Conservation (phyloP, 1,140 invertebrate species). For the Sycophaga agraensis region DNA sequence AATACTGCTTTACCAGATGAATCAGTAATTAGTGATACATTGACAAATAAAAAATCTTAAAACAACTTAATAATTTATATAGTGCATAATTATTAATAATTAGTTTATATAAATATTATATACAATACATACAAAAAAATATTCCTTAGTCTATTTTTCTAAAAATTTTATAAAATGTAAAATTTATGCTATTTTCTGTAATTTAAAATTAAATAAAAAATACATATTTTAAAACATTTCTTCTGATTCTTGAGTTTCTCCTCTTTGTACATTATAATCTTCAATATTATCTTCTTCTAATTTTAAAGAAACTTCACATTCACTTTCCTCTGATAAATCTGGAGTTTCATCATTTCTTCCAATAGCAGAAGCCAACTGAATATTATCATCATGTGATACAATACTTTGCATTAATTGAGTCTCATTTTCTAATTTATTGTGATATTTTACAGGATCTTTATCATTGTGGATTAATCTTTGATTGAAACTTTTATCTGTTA, state of each 20-base stretch:
- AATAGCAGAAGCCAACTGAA: neutral
- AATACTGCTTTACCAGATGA: neutral
- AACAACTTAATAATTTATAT: neutral
- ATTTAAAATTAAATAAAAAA: neutral
- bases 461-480: neutral
- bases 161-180: neutral
- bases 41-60: neutral
- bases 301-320: constrained; percentile 19
- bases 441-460: neutral
- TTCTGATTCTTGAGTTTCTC: constrained; percentile 8
- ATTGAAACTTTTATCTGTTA: neutral
- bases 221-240: constrained; percentile 16
- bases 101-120: too few relatives aligned
- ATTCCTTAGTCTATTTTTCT: too few relatives aligned
- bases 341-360: constrained; percentile 20
- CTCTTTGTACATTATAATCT: constrained; percentile 15
- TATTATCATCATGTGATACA: constrained; percentile 17
- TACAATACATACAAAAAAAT: too few relatives aligned
- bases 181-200: neutral
- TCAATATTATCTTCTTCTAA: constrained; percentile 29
- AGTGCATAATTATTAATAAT: neutral
- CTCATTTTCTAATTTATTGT: neutral
- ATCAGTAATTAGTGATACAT: neutral
- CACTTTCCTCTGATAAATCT: constrained; percentile 22
- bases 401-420: neutral